These are phyloP conservation scores for Antedon mediterranea DNA, from an alignment of 53 echinoderm and acorn worm species.

Conservation along the genomic window DNA sequence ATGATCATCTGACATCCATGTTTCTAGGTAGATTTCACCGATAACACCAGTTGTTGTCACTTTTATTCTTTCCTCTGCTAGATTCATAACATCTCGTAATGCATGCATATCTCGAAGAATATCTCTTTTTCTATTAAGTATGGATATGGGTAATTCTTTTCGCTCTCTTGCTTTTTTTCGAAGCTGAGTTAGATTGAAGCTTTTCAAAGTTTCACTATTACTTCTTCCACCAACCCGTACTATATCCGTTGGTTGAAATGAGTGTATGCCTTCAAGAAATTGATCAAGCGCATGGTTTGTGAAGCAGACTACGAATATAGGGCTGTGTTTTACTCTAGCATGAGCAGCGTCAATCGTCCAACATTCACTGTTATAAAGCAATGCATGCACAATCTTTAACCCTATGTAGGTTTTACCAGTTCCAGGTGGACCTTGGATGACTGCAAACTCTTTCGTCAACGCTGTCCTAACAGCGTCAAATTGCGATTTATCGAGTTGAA, in stretches of 20 bases:
- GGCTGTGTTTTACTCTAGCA: constrained; percentile 4
- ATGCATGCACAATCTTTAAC: constrained; percentile 57
- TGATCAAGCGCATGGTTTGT: constrained; percentile 95
- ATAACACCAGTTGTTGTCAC: constrained; percentile 39
- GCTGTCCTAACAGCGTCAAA: constrained; percentile 52
- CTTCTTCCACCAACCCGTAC: constrained; percentile 82
- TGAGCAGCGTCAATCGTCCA: constrained; percentile 14
- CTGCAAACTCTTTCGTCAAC: constrained; percentile 51
- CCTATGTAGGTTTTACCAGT: constrained; percentile 90
- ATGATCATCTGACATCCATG: constrained; percentile 41
- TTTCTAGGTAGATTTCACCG: constrained; percentile 25
- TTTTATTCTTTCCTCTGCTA: constrained; percentile 19
- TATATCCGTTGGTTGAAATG: constrained; percentile 40
- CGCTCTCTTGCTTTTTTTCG: background rate
- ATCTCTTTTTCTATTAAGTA: background rate
- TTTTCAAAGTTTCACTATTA: constrained; percentile 46
- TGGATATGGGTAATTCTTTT: constrained; percentile 1
- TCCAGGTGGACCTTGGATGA: constrained; percentile 90
- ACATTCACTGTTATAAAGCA: constrained; percentile 27
- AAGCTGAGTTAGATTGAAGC: constrained; percentile 44
- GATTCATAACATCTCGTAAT: constrained; percentile 24
- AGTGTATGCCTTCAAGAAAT: constrained; percentile 64
- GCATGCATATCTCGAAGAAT: background rate
- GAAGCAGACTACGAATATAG: constrained; percentile 64
- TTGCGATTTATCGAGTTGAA: constrained; percentile 64